phyloP scores from a whole-genome alignment of 2,113 vertebrate species.

The Semicossyphus pulcher region DNA sequence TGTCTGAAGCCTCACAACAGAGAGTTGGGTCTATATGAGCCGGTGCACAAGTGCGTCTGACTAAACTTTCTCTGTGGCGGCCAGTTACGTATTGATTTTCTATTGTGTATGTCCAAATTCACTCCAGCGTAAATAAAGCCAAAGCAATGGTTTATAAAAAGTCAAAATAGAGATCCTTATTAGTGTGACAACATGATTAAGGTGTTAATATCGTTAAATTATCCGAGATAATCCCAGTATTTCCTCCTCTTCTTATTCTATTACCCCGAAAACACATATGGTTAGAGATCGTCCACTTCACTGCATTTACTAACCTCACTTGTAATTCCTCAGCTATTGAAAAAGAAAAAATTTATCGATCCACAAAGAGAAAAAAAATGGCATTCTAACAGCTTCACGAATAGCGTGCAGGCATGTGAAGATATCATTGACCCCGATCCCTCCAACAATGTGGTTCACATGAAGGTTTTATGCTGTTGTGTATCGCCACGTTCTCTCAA shows the following conservation, averaged over 20 bases:
- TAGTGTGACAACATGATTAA: neutral
- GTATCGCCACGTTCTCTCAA: conserved; percentile 1
- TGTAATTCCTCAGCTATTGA: conserved; percentile 39
- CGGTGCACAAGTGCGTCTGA: neutral
- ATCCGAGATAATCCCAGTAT: neutral
- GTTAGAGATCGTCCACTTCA: conserved; percentile 48
- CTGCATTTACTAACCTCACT: conserved; percentile 57
- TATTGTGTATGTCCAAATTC: neutral
- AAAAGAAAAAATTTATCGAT: conserved; percentile 59
- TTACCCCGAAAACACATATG: conserved; percentile 21
- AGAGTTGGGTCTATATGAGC: neutral
- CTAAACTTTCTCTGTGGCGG: neutral
- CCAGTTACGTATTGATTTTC: neutral
- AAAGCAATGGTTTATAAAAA: neutral
- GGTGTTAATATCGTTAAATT: too few relatives aligned
- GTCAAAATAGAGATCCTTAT: neutral
- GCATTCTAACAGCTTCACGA: conserved; percentile 51
- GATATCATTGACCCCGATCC: conserved; percentile 32
- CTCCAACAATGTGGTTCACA: conserved; percentile 4
- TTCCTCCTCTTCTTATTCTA: conserved; percentile 13
- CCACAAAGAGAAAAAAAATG: conserved; percentile 30
- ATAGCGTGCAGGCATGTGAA: conserved; percentile 46
- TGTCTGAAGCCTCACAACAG: neutral
- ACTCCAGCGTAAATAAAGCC: neutral
- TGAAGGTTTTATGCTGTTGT: conserved; percentile 6